Percentiles rank a stretch among this genome's conserved stretches.
Conservation (phyloP, 2,797 vertebrate genomes). For the Aulostomus chinensis region DNA sequence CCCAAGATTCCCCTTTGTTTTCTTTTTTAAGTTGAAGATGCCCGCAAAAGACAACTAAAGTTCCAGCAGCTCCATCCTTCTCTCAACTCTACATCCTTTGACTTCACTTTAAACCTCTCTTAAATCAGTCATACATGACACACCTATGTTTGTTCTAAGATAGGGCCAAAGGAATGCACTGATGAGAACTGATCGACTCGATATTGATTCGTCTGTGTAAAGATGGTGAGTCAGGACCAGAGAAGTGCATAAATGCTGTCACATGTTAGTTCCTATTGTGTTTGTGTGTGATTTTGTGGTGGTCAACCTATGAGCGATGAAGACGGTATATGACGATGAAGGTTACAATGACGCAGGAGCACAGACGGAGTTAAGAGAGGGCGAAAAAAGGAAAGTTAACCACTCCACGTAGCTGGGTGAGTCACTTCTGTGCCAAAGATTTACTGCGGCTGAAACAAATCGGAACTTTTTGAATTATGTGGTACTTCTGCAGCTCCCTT, state of each 20-base stretch:
- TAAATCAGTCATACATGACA: background rate
- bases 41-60: too few species aligned
- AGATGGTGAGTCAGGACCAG: background rate
- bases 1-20: too few species aligned
- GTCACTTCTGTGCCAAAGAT: too few species aligned
- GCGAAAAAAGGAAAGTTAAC: background rate
- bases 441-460: too few species aligned
- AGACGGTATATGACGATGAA: constrained; percentile 1
- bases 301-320: too few species aligned
- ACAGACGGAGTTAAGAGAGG: background rate
- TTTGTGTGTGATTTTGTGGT: background rate
- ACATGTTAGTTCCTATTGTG: background rate
- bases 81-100: too few species aligned
- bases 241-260: background rate
- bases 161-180: background rate
- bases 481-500: too few species aligned
- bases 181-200: background rate
- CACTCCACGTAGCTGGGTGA: too few species aligned
- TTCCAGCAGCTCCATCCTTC: too few species aligned
- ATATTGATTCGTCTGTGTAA: background rate
- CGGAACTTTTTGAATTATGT: too few species aligned
- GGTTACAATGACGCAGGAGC: background rate
- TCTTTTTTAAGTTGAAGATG: too few species aligned
- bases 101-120: too few species aligned
- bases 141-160: background rate